phyloP scores from a whole-genome alignment of 2,113 vertebrate genomes.

The Australoheros scitulus region DNA sequence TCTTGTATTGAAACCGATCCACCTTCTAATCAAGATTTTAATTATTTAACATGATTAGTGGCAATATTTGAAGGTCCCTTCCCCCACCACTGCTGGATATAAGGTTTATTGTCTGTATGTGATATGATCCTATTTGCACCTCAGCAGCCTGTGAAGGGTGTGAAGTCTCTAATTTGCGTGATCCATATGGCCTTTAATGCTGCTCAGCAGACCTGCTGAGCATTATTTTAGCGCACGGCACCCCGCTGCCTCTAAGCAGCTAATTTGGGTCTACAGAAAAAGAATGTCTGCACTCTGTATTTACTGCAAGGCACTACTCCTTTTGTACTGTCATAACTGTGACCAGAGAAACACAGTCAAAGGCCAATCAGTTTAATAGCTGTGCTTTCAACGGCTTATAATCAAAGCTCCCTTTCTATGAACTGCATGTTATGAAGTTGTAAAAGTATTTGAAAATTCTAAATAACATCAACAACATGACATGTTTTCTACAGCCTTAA shows the following conservation, averaged over 20 bases:
- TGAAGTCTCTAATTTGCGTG: conserved; percentile 47
- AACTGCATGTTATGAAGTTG: not conserved
- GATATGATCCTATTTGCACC: conserved; percentile 1
- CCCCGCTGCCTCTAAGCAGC: conserved; percentile 24
- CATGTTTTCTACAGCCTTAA: not conserved
- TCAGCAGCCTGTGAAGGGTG: conserved; percentile 34
- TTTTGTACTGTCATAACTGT: conserved; percentile 32
- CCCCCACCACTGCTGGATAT: not conserved
- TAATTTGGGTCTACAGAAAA: conserved; percentile 38
- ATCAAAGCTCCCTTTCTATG: conserved; percentile 23
- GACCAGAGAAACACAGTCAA: conserved; percentile 15
- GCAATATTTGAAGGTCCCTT: not conserved
- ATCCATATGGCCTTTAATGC: conserved; percentile 31
- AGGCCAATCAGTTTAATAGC: conserved; percentile 27
- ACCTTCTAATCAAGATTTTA: not conserved
- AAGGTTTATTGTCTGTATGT: not conserved
- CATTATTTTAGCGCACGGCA: conserved; percentile 24
- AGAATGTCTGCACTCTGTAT: conserved; percentile 34
- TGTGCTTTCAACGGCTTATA: conserved; percentile 9
- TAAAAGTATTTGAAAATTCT: not conserved
- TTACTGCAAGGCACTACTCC: conserved; percentile 30
- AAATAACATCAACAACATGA: not conserved
- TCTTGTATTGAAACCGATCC: not conserved
- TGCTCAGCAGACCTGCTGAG: conserved; percentile 17
- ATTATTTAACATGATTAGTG: not conserved